A percentile compares a stretch with the other conserved stretches of the same genome.
These are phyloP conservation scores for Apostichopus parvimensis DNA, from an alignment of 35 echinoderm and acorn worm genomes.

Conservation along the genomic window DNA sequence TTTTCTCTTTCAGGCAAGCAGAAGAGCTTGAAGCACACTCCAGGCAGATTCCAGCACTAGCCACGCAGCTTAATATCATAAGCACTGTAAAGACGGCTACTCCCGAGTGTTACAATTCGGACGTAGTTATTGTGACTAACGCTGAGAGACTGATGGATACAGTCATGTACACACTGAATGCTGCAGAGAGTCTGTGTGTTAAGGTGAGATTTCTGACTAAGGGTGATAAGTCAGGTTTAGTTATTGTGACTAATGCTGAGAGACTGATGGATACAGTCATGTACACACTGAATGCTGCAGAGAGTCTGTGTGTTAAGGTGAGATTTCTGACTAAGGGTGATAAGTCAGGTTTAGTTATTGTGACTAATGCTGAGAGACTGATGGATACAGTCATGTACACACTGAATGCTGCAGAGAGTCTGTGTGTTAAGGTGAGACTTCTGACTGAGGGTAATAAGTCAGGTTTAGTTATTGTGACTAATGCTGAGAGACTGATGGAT, in stretches of 20 bases:
- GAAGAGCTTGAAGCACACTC: slow-evolving; percentile 58
- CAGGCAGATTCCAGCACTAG: slow-evolving; percentile 68
- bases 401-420: slow-evolving; percentile 82
- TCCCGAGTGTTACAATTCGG: slow-evolving; percentile 73
- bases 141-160: slow-evolving; percentile 89
- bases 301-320: too few species aligned
- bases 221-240: too few species aligned
- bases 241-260: too few species aligned
- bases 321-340: too few species aligned
- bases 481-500: slow-evolving; percentile 86
- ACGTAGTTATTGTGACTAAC: slow-evolving; percentile 84
- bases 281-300: too few species aligned
- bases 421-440: slow-evolving; percentile 57
- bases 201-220: too few species aligned
- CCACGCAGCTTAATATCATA: slow-evolving; percentile 90
- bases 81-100: slow-evolving; percentile 93
- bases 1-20: slow-evolving; percentile 60
- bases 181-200: too few species aligned
- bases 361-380: too few species aligned
- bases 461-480: slow-evolving; percentile 68
- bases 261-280: too few species aligned
- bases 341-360: too few species aligned
- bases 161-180: slow-evolving; percentile 62
- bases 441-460: not conserved
- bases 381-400: too few species aligned